Percentiles rank a stretch among this genome's conserved stretches.
Evolutionary conservation across 1,140 invertebrate species (phyloP).

Genomic region (Agrypnia vestita): DNA sequence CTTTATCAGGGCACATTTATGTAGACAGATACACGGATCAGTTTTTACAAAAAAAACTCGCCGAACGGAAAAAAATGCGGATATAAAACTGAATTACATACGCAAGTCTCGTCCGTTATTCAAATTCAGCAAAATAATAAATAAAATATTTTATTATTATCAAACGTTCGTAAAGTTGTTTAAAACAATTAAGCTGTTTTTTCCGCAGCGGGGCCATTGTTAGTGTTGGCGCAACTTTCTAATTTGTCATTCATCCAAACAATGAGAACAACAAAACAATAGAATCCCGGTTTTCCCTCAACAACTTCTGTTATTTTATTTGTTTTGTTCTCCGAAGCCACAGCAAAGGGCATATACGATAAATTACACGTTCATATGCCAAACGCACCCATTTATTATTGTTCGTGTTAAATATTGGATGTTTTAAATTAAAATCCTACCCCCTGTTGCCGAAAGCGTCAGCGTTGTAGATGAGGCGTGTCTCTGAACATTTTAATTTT

Average conservation of each 20-base stretch:
- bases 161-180: no score
- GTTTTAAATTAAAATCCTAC: background rate
- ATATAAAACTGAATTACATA: no score
- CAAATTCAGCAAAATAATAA: no score
- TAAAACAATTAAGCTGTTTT: background rate
- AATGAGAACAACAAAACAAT: background rate
- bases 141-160: no score
- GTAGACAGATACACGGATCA: no score
- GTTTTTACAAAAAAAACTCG: no score
- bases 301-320: constrained; percentile 10
- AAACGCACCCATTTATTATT: constrained; percentile 3
- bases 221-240: background rate
- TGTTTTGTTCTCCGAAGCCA: background rate
- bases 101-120: no score
- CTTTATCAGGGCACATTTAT: no score
- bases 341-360: constrained; percentile 2
- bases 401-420: constrained; percentile 13
- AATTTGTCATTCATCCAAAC: constrained; percentile 5
- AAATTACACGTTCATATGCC: constrained; percentile 12
- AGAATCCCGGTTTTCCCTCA: background rate
- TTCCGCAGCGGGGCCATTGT: background rate
- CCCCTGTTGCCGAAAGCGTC: no score
- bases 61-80: no score
- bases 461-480: no score
- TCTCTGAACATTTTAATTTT: no score